These are phyloP conservation scores for Thalassaphorura encarpata DNA, from an alignment of 1,140 invertebrate species.

Conservation along the genomic window DNA sequence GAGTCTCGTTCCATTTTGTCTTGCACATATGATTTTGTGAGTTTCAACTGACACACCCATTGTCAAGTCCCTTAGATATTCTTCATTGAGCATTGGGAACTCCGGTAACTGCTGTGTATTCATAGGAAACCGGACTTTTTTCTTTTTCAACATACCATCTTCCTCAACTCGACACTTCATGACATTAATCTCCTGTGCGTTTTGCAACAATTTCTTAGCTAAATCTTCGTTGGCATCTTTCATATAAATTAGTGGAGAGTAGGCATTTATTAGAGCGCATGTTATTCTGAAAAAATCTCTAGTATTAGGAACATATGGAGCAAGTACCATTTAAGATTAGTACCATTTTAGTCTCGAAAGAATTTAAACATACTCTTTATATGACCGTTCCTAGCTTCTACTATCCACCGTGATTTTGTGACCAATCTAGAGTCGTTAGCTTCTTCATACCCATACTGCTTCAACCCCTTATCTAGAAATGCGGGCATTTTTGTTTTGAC, in stretches of 20 bases:
- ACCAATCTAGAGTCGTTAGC: slow-evolving; percentile 21
- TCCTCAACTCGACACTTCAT: neutral
- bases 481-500: neutral
- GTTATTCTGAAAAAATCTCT: slow-evolving; percentile 5
- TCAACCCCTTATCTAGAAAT: neutral
- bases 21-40: too few relatives aligned
- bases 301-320: slow-evolving; percentile 6
- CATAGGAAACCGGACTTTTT: neutral
- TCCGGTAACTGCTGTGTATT: neutral
- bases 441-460: neutral
- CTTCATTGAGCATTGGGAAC: too few relatives aligned
- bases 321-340: slow-evolving; percentile 9
- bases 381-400: slow-evolving; percentile 27
- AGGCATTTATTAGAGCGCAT: slow-evolving; percentile 9
- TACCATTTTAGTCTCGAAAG: too few relatives aligned
- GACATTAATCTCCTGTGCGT: neutral
- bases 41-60: too few relatives aligned
- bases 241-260: neutral
- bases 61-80: too few relatives aligned
- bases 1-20: too few relatives aligned
- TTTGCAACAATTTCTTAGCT: neutral
- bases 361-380: slow-evolving; percentile 27
- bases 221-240: neutral
- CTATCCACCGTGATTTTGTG: slow-evolving; percentile 26
- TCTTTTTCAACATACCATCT: too few relatives aligned